phyloP scores from a whole-genome alignment of 2,888 invertebrate species.

The Nowickia ferox region DNA sequence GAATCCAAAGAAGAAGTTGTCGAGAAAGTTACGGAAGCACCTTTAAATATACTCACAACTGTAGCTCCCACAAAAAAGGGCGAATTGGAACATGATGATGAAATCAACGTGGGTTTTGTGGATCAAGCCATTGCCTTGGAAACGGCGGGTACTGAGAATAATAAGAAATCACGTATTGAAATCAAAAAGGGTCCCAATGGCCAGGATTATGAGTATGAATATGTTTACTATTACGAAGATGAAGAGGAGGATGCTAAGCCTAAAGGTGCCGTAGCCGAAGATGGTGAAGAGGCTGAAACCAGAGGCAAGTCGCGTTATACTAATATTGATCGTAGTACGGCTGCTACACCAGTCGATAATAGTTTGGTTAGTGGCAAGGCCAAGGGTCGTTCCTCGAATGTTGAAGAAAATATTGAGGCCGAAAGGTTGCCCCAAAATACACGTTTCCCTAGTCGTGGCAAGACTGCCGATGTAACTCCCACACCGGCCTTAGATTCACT shows the following conservation, averaged over 20 bases:
- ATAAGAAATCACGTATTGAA: conserved; percentile 89
- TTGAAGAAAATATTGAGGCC: conserved; percentile 76
- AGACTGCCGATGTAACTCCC: conserved; percentile 83
- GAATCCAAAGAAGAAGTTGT: conserved; percentile 36
- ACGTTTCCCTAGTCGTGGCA: conserved; percentile 91
- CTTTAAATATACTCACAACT: conserved; percentile 77
- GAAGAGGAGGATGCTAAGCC: conserved; percentile 85
- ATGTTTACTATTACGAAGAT: conserved; percentile 95
- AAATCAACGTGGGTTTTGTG: conserved; percentile 79
- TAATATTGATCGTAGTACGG: conserved; percentile 81
- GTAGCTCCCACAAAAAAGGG: conserved; percentile 73
- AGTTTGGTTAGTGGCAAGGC: conserved; percentile 87
- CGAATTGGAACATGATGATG: conserved; percentile 75
- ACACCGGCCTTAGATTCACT: conserved; percentile 86
- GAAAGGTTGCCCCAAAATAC: conserved; percentile 90
- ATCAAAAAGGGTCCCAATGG: conserved; percentile 95
- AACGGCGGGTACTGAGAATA: conserved; percentile 88
- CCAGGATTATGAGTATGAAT: conserved; percentile 95
- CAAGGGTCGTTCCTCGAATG: conserved; percentile 82
- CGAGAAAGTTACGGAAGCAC: conserved; percentile 73
- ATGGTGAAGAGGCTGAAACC: conserved; percentile 77
- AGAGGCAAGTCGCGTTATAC: conserved; percentile 83
- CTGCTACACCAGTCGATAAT: conserved; percentile 85
- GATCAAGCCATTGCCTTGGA: conserved; percentile 85
- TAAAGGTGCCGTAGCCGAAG: conserved; percentile 81